phyloP scores from a whole-genome alignment of 2,797 vertebrate species.

The Oreochromis grahami region DNA sequence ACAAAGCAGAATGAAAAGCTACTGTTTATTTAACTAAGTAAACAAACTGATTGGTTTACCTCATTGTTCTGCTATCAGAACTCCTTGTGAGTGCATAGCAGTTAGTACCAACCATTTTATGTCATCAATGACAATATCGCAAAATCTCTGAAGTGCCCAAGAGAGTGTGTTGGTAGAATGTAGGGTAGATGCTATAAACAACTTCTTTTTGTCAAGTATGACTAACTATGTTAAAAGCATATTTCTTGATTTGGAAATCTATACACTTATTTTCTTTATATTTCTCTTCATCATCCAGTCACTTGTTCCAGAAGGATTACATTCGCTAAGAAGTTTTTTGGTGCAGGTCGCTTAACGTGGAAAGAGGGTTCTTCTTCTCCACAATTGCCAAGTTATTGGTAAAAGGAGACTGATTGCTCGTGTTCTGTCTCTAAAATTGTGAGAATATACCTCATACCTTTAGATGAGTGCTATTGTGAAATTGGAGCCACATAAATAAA shows the following conservation, averaged over 20 bases:
- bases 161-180: not conserved
- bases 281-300: not conserved
- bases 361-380: not conserved
- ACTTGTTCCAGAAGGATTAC: not conserved
- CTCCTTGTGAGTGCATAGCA: not conserved
- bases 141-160: not conserved
- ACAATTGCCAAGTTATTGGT: not conserved
- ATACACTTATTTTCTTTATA: not conserved
- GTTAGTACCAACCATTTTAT: not conserved
- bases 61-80: not conserved
- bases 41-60: not conserved
- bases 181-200: not conserved
- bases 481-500: not conserved
- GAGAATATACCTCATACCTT: not conserved
- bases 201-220: not conserved
- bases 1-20: not conserved
- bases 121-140: accelerated
- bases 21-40: not conserved
- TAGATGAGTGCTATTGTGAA: not conserved
- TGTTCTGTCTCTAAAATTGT: not conserved
- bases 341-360: accelerated
- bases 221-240: not conserved
- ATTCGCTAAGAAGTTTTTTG: not conserved
- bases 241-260: not conserved
- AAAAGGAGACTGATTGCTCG: not conserved